Evolutionary conservation across 2,888 invertebrate genomes (phyloP).

Genomic region (Bombylius discolor): DNA sequence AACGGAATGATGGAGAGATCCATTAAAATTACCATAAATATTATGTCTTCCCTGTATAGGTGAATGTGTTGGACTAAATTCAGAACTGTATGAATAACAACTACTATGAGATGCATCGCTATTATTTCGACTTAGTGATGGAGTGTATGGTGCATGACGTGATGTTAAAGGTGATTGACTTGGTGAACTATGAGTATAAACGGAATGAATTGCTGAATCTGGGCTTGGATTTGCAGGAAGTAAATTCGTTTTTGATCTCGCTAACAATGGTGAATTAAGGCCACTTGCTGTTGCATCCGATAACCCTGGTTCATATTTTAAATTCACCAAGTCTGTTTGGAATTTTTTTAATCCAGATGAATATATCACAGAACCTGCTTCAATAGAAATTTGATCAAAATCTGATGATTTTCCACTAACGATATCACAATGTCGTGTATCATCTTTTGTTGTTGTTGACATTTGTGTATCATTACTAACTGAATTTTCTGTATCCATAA

Average conservation of each 20-base stretch:
- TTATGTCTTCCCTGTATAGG: conserved; percentile 63
- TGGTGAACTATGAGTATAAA: conserved; percentile 67
- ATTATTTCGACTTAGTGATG: conserved; percentile 76
- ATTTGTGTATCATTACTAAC: conserved; percentile 12
- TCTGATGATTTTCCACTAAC: conserved; percentile 8
- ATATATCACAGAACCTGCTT: conserved; percentile 8
- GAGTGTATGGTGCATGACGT: conserved; percentile 66
- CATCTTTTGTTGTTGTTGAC: conserved; percentile 9
- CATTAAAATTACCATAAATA: conserved; percentile 27
- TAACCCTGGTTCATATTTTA: conserved; percentile 29
- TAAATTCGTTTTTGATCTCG: conserved; percentile 45
- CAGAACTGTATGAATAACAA: conserved; percentile 74
- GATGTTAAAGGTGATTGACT: conserved; percentile 78
- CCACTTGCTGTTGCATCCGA: conserved; percentile 18
- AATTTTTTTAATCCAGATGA: conserved; percentile 10
- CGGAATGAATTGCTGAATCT: conserved; percentile 80
- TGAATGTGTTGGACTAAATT: conserved; percentile 74
- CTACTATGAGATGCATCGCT: conserved; percentile 84
- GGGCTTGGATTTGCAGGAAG: conserved; percentile 73
- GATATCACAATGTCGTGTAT: background rate
- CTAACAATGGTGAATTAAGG: conserved; percentile 52
- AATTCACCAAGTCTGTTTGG: conserved; percentile 32
- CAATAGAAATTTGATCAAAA: conserved; percentile 10
- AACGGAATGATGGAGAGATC: conserved; percentile 40
- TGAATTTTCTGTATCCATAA: conserved; percentile 34